These are phyloP conservation scores for Gasterosteus aculeatus DNA, from an alignment of 2,113 vertebrate genomes.

Conservation along the genomic window DNA sequence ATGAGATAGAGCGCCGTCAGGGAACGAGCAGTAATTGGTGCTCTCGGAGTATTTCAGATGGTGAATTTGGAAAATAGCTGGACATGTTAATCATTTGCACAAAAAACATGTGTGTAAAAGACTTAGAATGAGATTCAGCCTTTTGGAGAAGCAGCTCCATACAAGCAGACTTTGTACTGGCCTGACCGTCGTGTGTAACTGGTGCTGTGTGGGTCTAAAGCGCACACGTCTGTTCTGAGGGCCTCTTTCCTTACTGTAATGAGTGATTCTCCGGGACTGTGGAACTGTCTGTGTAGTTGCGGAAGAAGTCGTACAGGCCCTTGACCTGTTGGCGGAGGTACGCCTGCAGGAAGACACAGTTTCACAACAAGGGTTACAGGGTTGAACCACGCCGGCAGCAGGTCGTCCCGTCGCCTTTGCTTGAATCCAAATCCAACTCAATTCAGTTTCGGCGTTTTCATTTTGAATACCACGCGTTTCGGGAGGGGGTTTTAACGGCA, in stretches of 20 bases:
- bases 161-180: not conserved
- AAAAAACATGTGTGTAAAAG: too few species aligned
- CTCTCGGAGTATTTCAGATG: not conserved
- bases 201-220: not conserved
- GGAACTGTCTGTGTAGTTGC: conserved; percentile 1
- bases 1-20: not conserved
- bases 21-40: not conserved
- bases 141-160: not conserved
- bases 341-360: conserved; percentile 68
- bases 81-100: not conserved
- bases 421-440: not conserved
- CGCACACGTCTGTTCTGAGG: not conserved
- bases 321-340: conserved; percentile 84
- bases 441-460: not conserved
- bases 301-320: conserved; percentile 76
- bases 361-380: not conserved
- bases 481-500: not conserved
- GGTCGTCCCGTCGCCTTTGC: not conserved
- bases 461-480: not conserved
- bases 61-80: not conserved
- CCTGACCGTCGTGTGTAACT: too few species aligned
- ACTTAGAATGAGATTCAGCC: not conserved
- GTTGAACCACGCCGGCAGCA: not conserved
- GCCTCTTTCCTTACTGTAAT: conserved; percentile 84
- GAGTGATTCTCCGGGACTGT: conserved; percentile 45